Evolutionary conservation across 2,113 vertebrate genomes (phyloP), one percentile per base, ranked within the genome.

Genomic region (Lagopus leucura): DNA sequence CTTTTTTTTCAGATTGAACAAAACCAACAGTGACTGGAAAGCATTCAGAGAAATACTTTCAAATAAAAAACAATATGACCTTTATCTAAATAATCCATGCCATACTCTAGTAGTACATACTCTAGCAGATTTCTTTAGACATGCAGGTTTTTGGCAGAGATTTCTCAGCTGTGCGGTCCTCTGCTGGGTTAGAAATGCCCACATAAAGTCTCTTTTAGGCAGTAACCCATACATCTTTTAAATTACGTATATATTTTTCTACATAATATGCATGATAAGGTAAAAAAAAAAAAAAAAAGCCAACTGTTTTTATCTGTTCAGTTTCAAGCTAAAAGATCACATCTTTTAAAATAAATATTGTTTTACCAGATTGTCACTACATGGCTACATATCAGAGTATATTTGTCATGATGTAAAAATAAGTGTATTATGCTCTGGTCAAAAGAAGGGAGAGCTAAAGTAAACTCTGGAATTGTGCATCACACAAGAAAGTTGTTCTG

Each of bases 1-100:
- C 13, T 7, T 61, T 80, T 77, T 77, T 92, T 76, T 55, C 45
- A 67, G 34, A 80, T 86, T 83, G 40, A 86, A 77, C 20, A 60
- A 66, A 76, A 82, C 0, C 17, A 77, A 34, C 43, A 61, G 65
- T 43, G n/a, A 34, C 16, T 61, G 19, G 12, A 70, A 69, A 80
- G 8, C 1, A 2, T 63, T 88, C 80, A 78, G 17, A 89, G 28
- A 91, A 86, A 61, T 0, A 3, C 5, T 82, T 89, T 73, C 20
- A 85, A 85, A 42, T 45, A 28, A 76, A 5, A 72, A 92, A 60
- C 11, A 65, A 15, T n/a, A 10, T 69, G 48, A 92, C 78, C 27
- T 91, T 94, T 92, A 64, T 52, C 42, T 54, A 70, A 89, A 18
- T 4, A 36, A 32, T n/a, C 8, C 5, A 1, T 58, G 20, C 7